phyloP scores from a whole-genome alignment of 1,140 invertebrate species.

The Brachionus angularis region DNA sequence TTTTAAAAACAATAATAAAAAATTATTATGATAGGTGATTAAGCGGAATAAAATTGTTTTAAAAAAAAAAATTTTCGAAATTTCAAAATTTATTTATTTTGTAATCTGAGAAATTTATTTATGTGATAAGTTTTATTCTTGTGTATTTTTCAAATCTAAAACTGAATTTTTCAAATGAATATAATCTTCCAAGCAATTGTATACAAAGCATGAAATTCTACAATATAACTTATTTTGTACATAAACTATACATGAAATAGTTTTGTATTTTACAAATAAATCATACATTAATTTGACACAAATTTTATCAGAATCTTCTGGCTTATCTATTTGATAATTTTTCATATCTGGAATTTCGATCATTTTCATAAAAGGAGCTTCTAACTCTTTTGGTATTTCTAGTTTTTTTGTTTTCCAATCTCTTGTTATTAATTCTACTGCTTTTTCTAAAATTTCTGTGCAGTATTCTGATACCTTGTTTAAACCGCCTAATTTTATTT shows the following conservation, averaged over 20 bases:
- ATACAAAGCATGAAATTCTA: conserved; percentile 12
- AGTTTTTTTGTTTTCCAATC: conserved; percentile 1
- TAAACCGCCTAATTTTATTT: neutral
- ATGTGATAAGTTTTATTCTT: too few relatives aligned
- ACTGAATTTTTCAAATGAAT: neutral
- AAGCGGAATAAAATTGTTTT: too few relatives aligned
- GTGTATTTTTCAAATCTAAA: conserved; percentile 8
- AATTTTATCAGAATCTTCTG: neutral
- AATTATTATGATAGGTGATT: too few relatives aligned
- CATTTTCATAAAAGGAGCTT: conserved; percentile 29
- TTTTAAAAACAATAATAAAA: too few relatives aligned
- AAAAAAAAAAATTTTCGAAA: too few relatives aligned
- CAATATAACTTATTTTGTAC: conserved; percentile 7
- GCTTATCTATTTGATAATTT: neutral
- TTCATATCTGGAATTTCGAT: conserved; percentile 4
- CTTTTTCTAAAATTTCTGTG: neutral
- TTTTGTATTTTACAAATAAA: neutral
- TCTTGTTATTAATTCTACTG: neutral
- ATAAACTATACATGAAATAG: neutral
- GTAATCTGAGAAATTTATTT: neutral
- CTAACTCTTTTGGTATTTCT: conserved; percentile 1
- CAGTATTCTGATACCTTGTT: neutral
- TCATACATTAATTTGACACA: neutral
- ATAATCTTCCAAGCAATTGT: conserved; percentile 34
- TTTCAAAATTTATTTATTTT: conserved; percentile 4